phyloP scores from a whole-genome alignment of 2,113 vertebrate genomes.

The Rhombomys opimus region DNA sequence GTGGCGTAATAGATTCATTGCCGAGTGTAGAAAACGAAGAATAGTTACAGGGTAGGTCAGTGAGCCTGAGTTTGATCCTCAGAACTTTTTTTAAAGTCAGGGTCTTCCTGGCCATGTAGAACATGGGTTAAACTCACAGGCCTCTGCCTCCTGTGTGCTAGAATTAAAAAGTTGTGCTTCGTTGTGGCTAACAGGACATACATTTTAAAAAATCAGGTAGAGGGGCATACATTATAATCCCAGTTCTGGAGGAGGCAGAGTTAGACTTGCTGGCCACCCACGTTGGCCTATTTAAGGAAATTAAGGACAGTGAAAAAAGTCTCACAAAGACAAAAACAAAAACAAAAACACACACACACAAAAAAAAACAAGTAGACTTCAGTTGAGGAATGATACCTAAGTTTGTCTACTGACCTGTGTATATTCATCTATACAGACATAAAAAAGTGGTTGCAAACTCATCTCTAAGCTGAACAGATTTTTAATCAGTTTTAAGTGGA shows the following conservation, averaged over 20 bases:
- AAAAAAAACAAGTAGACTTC: too few species aligned
- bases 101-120: not conserved
- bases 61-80: not conserved
- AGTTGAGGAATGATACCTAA: too few species aligned
- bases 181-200: not conserved
- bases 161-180: not conserved
- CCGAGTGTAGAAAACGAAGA: not conserved
- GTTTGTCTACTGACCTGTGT: not conserved
- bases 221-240: not conserved
- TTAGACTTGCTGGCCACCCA: not conserved
- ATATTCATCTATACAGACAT: not conserved
- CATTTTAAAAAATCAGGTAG: not conserved
- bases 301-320: not conserved
- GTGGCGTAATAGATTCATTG: not conserved
- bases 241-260: not conserved
- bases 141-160: not conserved
- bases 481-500: conserved; percentile 11
- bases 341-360: too few species aligned
- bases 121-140: not conserved
- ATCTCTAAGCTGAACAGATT: conserved; percentile 1
- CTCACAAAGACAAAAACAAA: not conserved
- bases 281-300: not conserved
- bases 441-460: not conserved
- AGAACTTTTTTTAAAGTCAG: too few species aligned
- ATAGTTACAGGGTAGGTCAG: not conserved